phyloP scores from a whole-genome alignment of 2,113 vertebrate genomes.

The Heterochromis multidens region DNA sequence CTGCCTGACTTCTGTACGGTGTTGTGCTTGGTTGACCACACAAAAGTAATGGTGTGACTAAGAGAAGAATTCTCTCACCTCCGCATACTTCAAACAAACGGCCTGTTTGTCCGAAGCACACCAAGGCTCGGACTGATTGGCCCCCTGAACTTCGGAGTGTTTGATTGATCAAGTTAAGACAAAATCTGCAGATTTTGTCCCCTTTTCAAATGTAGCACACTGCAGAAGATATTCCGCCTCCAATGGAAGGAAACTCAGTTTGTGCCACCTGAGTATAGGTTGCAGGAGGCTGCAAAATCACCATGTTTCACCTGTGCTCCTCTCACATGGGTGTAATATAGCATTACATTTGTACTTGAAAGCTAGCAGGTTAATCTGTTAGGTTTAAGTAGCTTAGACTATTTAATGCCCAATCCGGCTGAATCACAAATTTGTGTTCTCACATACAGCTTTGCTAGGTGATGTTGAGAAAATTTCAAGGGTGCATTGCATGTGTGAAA shows the following conservation, averaged over 20 bases:
- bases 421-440: not conserved
- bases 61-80: not conserved
- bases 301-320: not conserved
- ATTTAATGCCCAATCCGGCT: not conserved
- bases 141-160: not conserved
- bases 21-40: not conserved
- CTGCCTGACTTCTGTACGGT: not conserved
- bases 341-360: not conserved
- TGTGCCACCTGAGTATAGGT: not conserved
- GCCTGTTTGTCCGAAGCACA: too few relatives aligned
- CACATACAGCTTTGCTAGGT: not conserved
- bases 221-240: not conserved
- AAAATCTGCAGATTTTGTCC: not conserved
- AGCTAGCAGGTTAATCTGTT: not conserved
- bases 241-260: not conserved
- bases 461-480: rapidly evolving
- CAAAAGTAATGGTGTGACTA: not conserved
- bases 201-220: not conserved
- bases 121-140: not conserved
- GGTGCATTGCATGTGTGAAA: not conserved
- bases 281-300: not conserved
- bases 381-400: not conserved
- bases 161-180: not conserved
- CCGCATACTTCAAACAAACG: too few relatives aligned
- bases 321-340: not conserved